Evolutionary conservation across 2,113 vertebrate genomes (phyloP).

Genomic region (Pomatostomus ruficeps): DNA sequence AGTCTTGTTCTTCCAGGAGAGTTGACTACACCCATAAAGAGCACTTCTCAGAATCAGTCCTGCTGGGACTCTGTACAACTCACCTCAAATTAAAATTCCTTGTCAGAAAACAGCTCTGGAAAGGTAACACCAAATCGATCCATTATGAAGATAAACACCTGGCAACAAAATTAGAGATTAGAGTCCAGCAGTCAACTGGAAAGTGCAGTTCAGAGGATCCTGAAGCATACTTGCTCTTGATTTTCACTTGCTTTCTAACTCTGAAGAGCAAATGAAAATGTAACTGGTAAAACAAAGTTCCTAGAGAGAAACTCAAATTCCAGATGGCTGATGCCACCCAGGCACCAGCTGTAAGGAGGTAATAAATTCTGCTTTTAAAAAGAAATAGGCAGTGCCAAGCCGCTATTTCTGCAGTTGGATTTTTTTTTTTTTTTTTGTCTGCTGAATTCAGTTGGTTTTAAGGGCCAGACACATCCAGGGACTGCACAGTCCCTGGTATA

Average conservation of each 20-base stretch:
- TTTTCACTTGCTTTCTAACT: background rate
- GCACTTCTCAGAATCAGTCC: background rate
- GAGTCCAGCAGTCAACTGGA: background rate
- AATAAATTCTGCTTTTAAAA: background rate
- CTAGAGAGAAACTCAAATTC: slow-evolving; percentile 17
- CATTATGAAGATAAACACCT: background rate
- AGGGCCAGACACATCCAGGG: background rate
- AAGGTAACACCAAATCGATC: background rate
- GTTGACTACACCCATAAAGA: fast-evolving
- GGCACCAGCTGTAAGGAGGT: slow-evolving; percentile 5
- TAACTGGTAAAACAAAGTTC: background rate
- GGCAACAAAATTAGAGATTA: background rate
- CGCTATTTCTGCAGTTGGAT: background rate
- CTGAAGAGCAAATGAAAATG: background rate
- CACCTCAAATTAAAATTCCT: background rate
- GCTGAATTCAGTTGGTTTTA: background rate
- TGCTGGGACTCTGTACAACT: background rate
- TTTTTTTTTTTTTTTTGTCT: background rate
- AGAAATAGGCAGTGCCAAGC: background rate
- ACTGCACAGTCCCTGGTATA: background rate
- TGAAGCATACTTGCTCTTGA: background rate
- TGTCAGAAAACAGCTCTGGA: background rate
- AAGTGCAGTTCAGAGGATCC: background rate
- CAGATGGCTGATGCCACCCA: background rate
- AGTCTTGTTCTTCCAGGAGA: background rate